A percentile compares a stretch with the other conserved stretches of the same genome.
phyloP scores from a whole-genome alignment of 2,888 invertebrate genomes.

The Drosophila leonis region DNA sequence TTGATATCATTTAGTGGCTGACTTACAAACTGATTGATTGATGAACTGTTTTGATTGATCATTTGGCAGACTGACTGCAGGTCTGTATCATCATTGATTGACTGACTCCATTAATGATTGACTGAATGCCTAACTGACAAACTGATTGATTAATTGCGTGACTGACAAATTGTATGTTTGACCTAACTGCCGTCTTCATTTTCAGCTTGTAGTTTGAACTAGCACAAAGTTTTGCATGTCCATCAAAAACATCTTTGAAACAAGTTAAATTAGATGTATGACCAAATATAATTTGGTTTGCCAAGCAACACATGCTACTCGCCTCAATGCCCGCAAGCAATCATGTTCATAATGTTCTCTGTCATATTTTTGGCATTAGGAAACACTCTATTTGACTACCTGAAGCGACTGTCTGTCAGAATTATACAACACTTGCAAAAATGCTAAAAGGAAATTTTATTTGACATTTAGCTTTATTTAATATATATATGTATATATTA shows the following conservation, averaged over 20 bases:
- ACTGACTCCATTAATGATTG: neutral
- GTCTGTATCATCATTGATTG: neutral
- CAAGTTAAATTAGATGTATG: neutral
- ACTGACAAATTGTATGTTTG: neutral
- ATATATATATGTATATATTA: neutral
- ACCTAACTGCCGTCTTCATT: neutral
- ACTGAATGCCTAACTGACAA: neutral
- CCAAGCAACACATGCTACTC: neutral
- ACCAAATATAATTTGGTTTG: neutral
- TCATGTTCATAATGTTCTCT: neutral
- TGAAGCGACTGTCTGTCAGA: constrained; percentile 2
- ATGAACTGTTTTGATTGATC: neutral
- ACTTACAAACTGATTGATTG: neutral
- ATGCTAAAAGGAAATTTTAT: neutral
- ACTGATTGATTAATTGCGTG: neutral
- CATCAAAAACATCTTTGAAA: neutral
- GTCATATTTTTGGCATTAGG: neutral
- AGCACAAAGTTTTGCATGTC: neutral
- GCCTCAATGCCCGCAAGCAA: neutral
- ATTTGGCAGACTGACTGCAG: neutral
- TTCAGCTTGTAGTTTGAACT: neutral
- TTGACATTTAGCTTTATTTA: constrained; percentile 3
- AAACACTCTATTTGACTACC: constrained; percentile 11
- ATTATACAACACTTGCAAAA: constrained; percentile 5
- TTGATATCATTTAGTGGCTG: neutral